These are phyloP conservation scores for Maccullochella peelii DNA, from an alignment of 2,113 vertebrate species.

Conservation along the genomic window DNA sequence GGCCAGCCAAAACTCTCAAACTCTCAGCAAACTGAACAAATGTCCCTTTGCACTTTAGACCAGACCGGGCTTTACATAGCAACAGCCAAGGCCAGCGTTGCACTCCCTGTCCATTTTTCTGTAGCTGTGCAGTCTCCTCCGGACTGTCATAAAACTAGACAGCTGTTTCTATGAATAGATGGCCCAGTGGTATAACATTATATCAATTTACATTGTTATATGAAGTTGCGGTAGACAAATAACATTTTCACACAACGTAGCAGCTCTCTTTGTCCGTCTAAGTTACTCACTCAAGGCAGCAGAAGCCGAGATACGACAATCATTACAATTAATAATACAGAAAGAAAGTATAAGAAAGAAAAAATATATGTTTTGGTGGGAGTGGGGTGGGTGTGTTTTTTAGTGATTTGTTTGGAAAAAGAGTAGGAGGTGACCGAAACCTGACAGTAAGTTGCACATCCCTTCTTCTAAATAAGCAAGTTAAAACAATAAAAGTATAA, in stretches of 20 bases:
- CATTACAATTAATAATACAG: neutral
- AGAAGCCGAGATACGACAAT: neutral
- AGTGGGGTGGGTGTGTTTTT: neutral
- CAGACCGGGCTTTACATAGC: slow-evolving; percentile 23
- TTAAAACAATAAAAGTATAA: too few relatives aligned
- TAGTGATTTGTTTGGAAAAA: neutral
- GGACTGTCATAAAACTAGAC: slow-evolving; percentile 10
- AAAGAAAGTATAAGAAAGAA: neutral
- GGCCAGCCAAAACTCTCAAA: slow-evolving; percentile 47
- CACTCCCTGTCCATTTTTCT: neutral
- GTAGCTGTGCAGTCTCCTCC: slow-evolving; percentile 2
- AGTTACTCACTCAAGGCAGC: neutral
- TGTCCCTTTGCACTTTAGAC: slow-evolving; percentile 65
- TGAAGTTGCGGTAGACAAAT: neutral
- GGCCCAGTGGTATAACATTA: neutral
- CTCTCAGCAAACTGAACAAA: slow-evolving; percentile 26
- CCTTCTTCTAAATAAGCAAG: neutral
- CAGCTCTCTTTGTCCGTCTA: neutral
- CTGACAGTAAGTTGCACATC: neutral
- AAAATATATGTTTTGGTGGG: neutral
- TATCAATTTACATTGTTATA: neutral
- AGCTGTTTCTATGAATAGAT: neutral
- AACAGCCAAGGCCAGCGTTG: neutral
- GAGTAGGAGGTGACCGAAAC: neutral
- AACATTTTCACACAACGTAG: neutral